phyloP scores from a whole-genome alignment of 2,797 vertebrate genomes.

The Microtus agrestis region DNA sequence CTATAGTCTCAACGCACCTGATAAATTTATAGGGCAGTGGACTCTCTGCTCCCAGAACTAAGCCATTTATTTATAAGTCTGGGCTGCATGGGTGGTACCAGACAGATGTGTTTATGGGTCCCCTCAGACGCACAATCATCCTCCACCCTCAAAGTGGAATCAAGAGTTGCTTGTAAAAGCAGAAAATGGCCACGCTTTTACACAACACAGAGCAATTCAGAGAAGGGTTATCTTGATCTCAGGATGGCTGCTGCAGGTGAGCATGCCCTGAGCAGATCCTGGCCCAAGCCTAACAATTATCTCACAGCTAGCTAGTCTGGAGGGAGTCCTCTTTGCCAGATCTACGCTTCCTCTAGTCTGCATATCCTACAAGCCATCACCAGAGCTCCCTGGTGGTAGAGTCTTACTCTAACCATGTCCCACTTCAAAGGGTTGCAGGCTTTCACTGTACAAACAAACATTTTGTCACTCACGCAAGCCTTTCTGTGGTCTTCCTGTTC shows the following conservation, averaged over 20 bases:
- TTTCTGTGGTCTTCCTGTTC: conserved; percentile 6
- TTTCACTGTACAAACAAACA: neutral
- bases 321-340: neutral
- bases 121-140: neutral
- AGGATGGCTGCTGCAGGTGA: neutral
- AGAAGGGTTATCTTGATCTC: neutral
- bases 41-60: neutral
- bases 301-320: neutral
- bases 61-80: neutral
- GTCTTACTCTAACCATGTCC: neutral
- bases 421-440: neutral
- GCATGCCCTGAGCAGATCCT: neutral
- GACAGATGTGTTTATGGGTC: neutral
- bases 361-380: neutral
- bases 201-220: neutral
- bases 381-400: neutral
- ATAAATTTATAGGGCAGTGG: neutral
- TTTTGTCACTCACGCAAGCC: neutral
- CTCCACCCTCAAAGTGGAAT: neutral
- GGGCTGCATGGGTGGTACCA: neutral
- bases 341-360: neutral
- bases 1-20: neutral
- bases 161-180: neutral
- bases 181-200: neutral
- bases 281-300: neutral